Evolutionary conservation across 2,888 invertebrate genomes (phyloP).

Genomic region (Pachliopta kotzebuea): DNA sequence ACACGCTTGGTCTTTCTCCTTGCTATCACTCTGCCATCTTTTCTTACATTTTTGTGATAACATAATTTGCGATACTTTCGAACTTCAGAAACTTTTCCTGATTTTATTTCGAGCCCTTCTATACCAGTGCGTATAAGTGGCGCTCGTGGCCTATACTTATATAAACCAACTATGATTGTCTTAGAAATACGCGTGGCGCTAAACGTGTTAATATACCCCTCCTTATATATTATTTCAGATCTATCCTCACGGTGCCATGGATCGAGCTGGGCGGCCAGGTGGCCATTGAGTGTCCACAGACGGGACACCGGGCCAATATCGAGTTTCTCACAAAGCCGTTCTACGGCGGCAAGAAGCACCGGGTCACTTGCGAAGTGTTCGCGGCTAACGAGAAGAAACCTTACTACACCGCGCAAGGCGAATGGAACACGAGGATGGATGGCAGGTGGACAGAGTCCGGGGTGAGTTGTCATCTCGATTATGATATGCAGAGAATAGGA

Average conservation of each 20-base stretch:
- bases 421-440: conserved; percentile 98
- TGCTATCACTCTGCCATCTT: too few relatives aligned
- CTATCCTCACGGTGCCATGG: conserved; percentile 98
- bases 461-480: conserved; percentile 49
- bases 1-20: too few relatives aligned
- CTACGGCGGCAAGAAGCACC: conserved; percentile 97
- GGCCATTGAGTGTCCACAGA: conserved; percentile 93
- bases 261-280: conserved; percentile 98
- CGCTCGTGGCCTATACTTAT: too few relatives aligned
- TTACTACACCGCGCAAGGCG: conserved; percentile 93
- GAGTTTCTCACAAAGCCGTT: conserved; percentile 99
- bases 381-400: conserved; percentile 93
- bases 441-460: conserved; percentile 90
- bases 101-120: too few relatives aligned
- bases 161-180: too few relatives aligned
- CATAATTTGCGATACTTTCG: too few relatives aligned
- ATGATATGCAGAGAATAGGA: too few relatives aligned
- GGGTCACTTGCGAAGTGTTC: conserved; percentile 89
- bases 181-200: too few relatives aligned
- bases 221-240: conserved; percentile 77
- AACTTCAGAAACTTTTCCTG: too few relatives aligned
- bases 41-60: too few relatives aligned
- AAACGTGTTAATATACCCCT: too few relatives aligned
- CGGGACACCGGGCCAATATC: conserved; percentile 94
- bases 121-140: too few relatives aligned